phyloP scores from a whole-genome alignment of 2,113 vertebrate genomes.

The Cromileptes altivelis region DNA sequence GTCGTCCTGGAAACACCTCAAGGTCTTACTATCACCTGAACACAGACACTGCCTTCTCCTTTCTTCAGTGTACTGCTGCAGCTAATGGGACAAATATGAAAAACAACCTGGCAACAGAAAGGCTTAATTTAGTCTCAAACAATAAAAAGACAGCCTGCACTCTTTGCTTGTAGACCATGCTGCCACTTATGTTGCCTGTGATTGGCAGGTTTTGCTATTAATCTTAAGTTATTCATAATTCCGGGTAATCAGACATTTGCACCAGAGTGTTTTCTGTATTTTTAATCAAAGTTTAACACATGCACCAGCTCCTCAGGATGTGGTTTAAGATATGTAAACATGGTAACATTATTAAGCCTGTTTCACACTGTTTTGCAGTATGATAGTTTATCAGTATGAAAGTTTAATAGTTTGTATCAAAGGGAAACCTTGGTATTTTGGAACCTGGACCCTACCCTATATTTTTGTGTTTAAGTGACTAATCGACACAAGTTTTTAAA shows the following conservation, averaged over 20 bases:
- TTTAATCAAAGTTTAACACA: constrained; percentile 12
- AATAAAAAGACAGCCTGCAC: constrained; percentile 25
- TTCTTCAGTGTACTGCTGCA: constrained; percentile 15
- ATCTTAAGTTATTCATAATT: constrained; percentile 10
- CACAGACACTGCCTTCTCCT: constrained; percentile 24
- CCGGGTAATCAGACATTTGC: constrained; percentile 18
- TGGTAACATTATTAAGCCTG: neutral
- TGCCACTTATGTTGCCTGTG: constrained; percentile 4
- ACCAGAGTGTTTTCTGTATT: neutral
- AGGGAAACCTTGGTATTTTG: too few species aligned
- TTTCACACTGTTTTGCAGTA: neutral
- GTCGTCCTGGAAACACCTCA: constrained; percentile 43
- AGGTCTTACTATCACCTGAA: constrained; percentile 33
- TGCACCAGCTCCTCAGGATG: neutral
- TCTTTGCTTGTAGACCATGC: neutral
- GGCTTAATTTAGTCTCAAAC: constrained; percentile 63
- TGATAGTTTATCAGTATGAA: neutral
- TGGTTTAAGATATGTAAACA: neutral
- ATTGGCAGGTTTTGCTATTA: constrained; percentile 12
- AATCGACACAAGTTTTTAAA: too few species aligned
- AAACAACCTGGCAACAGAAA: constrained; percentile 64
- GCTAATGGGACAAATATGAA: constrained; percentile 54
- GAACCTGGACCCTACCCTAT: too few species aligned
- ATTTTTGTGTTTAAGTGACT: too few species aligned
- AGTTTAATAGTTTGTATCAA: too few species aligned